phyloP scores from a whole-genome alignment of 1,140 invertebrate species.

The Drosophila watanabei region DNA sequence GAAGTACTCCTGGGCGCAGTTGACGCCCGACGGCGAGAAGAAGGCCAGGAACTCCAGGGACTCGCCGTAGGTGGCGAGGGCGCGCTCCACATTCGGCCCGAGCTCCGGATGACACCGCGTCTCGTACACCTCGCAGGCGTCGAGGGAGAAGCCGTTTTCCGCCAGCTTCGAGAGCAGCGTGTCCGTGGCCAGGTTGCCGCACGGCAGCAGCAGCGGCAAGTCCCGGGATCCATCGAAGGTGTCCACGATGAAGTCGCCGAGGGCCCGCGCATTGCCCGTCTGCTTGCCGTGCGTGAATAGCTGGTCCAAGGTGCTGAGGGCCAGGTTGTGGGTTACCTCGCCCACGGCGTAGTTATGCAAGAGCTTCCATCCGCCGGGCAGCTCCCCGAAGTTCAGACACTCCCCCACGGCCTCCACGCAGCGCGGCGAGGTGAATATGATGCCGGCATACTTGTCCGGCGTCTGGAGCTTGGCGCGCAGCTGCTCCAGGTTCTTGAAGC shows the following conservation, averaged over 20 bases:
- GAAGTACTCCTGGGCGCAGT: conserved; percentile 74
- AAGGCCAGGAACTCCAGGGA: conserved; percentile 86
- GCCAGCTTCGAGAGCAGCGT: conserved; percentile 85
- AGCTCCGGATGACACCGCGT: conserved; percentile 85
- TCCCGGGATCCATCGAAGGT: conserved; percentile 84
- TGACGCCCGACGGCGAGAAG: conserved; percentile 87
- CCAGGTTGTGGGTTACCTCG: conserved; percentile 86
- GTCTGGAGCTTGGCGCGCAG: conserved; percentile 83
- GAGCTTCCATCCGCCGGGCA: conserved; percentile 86
- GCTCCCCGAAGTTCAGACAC: conserved; percentile 83
- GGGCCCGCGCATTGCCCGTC: conserved; percentile 86
- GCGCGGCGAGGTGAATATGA: conserved; percentile 87
- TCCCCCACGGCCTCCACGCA: conserved; percentile 86
- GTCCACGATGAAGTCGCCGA: conserved; percentile 86
- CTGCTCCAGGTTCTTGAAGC: conserved; percentile 85
- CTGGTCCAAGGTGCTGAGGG: conserved; percentile 85
- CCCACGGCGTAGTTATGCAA: conserved; percentile 87
- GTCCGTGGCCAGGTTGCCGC: conserved; percentile 87
- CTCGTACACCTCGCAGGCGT: conserved; percentile 87
- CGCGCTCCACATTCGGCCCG: conserved; percentile 85
- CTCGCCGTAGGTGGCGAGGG: conserved; percentile 76
- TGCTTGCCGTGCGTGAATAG: conserved; percentile 86
- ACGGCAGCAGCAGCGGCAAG: conserved; percentile 86
- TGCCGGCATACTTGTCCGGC: conserved; percentile 86
- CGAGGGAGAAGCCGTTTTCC: conserved; percentile 84